Conservation (phyloP, 2,888 invertebrate genomes). For the Sepiola atlantica region DNA sequence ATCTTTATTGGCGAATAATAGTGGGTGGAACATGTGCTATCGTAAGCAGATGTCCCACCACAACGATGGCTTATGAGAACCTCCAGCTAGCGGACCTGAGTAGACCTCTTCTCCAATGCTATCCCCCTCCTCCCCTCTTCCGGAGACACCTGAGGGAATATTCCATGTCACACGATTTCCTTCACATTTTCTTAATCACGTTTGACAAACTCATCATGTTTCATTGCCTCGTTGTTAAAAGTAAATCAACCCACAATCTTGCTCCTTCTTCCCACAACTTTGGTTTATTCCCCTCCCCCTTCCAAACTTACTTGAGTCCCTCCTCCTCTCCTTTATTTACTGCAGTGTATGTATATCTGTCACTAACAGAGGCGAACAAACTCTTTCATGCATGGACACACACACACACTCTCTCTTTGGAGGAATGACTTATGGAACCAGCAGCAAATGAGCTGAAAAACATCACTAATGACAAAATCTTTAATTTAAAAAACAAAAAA, state of each 20-base stretch:
- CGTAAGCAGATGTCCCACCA: slow-evolving; percentile 57
- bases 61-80: slow-evolving; percentile 57
- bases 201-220: neutral
- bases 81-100: slow-evolving; percentile 58
- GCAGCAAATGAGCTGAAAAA: neutral
- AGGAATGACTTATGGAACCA: neutral
- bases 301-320: neutral
- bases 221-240: neutral
- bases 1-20: neutral
- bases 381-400: neutral
- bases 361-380: neutral
- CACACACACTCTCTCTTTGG: neutral
- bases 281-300: neutral
- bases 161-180: neutral
- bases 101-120: slow-evolving; percentile 51
- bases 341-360: neutral
- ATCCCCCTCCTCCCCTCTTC: neutral
- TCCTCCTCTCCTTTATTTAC: neutral
- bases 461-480: neutral
- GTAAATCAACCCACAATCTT: neutral
- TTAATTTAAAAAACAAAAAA: neutral
- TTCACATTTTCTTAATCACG: neutral
- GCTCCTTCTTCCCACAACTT: neutral
- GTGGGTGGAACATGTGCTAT: slow-evolving; percentile 56
- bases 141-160: neutral